Evolutionary conservation across 64 coral and sea anemone species (phyloP).

Genomic region (Astreopora myriophthalma): DNA sequence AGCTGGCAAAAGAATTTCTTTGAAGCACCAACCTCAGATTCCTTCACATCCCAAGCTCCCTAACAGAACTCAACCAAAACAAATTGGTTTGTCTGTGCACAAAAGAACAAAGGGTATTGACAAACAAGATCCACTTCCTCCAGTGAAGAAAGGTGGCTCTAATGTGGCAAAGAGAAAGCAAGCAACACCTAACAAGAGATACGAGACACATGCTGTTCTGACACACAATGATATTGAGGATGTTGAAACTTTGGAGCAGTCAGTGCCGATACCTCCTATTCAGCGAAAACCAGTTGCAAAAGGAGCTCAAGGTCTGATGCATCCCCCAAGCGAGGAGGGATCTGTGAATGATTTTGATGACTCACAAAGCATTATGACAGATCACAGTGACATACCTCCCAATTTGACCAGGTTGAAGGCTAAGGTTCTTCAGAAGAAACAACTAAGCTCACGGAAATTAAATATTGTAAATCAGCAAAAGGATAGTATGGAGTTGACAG

Average conservation of each 20-base stretch:
- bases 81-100: constrained; percentile 26
- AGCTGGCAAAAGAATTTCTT: constrained; percentile 1
- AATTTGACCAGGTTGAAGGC: constrained; percentile 82
- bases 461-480: neutral
- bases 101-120: constrained; percentile 83
- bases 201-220: constrained; percentile 67
- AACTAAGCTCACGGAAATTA: constrained; percentile 67
- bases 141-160: constrained; percentile 48
- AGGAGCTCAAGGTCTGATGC: neutral
- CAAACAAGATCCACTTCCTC: constrained; percentile 88
- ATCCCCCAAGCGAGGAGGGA: neutral
- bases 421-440: constrained; percentile 69
- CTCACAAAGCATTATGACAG: neutral
- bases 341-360: neutral
- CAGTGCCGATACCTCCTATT: constrained; percentile 31
- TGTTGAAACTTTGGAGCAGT: neutral
- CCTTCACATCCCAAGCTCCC: neutral
- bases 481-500: constrained; percentile 66
- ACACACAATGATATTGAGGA: constrained; percentile 29
- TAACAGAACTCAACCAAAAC: constrained; percentile 15
- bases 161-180: constrained; percentile 36
- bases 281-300: constrained; percentile 36
- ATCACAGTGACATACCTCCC: constrained; percentile 42
- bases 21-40: neutral
- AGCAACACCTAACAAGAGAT: constrained; percentile 87